Percentiles rank a stretch among this genome's conserved stretches.
These are phyloP conservation scores for Hyalella azteca DNA, from an alignment of 2,888 invertebrate species.

Conservation along the genomic window DNA sequence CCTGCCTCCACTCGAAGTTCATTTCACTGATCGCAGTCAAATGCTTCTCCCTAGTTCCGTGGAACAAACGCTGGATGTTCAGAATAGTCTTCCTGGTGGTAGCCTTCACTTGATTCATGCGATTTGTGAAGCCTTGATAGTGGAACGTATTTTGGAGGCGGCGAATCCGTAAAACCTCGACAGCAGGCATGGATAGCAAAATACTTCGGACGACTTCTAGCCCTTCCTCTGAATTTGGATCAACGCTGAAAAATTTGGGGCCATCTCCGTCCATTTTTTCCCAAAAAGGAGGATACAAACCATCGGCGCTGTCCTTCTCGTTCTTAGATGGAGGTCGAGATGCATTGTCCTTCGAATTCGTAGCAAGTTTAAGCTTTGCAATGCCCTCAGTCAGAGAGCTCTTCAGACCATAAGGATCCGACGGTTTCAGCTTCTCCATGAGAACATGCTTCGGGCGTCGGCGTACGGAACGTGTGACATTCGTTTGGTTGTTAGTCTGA, in stretches of 20 bases:
- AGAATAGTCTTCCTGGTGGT: neutral
- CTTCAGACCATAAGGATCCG: slow-evolving; percentile 8
- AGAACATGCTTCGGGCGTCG: slow-evolving; percentile 21
- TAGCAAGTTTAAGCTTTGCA: neutral
- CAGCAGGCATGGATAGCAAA: neutral
- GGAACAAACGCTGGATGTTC: slow-evolving; percentile 19
- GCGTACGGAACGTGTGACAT: slow-evolving; percentile 1
- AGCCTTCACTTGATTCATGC: neutral
- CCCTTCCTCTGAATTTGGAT: neutral
- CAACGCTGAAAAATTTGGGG: neutral
- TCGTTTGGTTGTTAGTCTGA: slow-evolving; percentile 17
- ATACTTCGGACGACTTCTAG: neutral
- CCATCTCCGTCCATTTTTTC: neutral
- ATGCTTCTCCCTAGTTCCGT: neutral
- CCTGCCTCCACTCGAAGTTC: slow-evolving; percentile 18
- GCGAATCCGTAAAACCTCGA: neutral
- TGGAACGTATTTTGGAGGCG: slow-evolving; percentile 28
- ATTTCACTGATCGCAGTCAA: neutral
- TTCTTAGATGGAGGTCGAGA: neutral
- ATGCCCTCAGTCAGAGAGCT: neutral
- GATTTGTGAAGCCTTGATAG: neutral
- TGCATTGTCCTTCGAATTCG: neutral
- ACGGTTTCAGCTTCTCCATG: slow-evolving; percentile 16
- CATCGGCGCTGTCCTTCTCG: neutral
- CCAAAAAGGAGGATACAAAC: slow-evolving; percentile 14